phyloP scores from a whole-genome alignment of 2,113 vertebrate species.

The Epinephelus cyanopodus region DNA sequence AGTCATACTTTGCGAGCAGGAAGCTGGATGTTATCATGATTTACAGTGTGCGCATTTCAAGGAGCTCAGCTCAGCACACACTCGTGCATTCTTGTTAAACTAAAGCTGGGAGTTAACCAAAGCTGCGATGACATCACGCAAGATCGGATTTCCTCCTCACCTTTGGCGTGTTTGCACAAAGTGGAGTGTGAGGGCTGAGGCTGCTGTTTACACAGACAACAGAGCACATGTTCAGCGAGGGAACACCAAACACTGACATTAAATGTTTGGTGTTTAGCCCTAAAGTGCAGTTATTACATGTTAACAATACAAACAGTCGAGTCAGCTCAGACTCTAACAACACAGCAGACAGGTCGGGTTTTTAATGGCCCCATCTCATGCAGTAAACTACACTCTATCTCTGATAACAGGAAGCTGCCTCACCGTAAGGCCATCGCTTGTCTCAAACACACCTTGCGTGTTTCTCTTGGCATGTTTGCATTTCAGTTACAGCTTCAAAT shows the following conservation, averaged over 20 bases:
- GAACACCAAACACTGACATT: conserved; percentile 42
- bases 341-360: conserved; percentile 1
- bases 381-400: neutral
- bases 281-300: conserved; percentile 46
- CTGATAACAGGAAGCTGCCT: conserved; percentile 29
- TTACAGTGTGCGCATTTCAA: conserved; percentile 44
- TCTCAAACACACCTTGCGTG: conserved; percentile 41
- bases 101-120: conserved; percentile 34
- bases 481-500: conserved; percentile 62
- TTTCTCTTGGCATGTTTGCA: conserved; percentile 64
- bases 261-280: conserved; percentile 38
- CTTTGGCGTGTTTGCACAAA: conserved; percentile 57
- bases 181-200: conserved; percentile 8
- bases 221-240: conserved; percentile 8
- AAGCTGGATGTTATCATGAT: conserved; percentile 55
- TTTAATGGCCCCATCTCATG: conserved; percentile 21
- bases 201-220: conserved; percentile 59
- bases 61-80: conserved; percentile 9
- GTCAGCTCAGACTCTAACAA: conserved; percentile 15
- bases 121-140: conserved; percentile 45
- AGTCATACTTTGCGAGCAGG: conserved; percentile 42
- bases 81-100: conserved; percentile 27
- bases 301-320: conserved; percentile 52
- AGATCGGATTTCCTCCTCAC: conserved; percentile 45
- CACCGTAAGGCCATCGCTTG: neutral